A percentile compares a stretch with the other conserved stretches of the same genome.
Evolutionary conservation across 2,113 vertebrate species (phyloP).

Genomic region (Butorides virescens): DNA sequence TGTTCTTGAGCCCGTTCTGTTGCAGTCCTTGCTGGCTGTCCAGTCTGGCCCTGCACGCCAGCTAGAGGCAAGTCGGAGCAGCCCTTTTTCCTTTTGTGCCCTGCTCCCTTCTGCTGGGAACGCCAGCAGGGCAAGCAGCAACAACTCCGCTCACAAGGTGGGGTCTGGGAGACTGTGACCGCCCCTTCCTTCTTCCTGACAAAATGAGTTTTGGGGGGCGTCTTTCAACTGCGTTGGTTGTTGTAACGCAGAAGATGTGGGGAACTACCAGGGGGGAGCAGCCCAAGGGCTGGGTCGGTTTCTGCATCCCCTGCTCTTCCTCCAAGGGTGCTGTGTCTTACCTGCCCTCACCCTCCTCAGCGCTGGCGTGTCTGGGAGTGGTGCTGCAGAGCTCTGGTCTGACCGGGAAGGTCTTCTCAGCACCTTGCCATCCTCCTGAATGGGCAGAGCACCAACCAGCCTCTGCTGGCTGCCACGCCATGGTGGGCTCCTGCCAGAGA

Average conservation of each 20-base stretch:
- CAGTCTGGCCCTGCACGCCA: neutral
- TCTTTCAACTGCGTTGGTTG: neutral
- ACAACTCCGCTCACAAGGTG: neutral
- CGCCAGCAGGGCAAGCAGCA: neutral
- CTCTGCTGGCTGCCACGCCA: neutral
- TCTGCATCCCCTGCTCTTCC: neutral
- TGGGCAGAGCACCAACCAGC: neutral
- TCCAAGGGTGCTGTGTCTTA: neutral
- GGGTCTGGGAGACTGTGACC: neutral
- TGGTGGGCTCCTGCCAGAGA: neutral
- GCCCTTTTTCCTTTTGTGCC: neutral
- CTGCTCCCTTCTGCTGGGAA: fast-evolving
- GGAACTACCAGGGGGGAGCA: neutral
- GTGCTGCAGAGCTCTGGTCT: neutral
- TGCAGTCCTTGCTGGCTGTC: neutral
- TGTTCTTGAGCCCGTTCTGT: neutral
- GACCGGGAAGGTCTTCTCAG: neutral
- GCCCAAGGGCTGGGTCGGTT: fast-evolving
- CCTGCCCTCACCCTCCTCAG: neutral
- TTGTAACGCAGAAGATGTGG: neutral
- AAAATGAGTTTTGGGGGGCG: neutral
- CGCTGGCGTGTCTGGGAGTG: fast-evolving
- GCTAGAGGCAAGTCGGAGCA: neutral
- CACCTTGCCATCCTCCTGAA: neutral
- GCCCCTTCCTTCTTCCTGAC: neutral